These are phyloP conservation scores for Leptinotarsa rubiginosa DNA, from an alignment of 2,888 invertebrate species.

Conservation along the genomic window DNA sequence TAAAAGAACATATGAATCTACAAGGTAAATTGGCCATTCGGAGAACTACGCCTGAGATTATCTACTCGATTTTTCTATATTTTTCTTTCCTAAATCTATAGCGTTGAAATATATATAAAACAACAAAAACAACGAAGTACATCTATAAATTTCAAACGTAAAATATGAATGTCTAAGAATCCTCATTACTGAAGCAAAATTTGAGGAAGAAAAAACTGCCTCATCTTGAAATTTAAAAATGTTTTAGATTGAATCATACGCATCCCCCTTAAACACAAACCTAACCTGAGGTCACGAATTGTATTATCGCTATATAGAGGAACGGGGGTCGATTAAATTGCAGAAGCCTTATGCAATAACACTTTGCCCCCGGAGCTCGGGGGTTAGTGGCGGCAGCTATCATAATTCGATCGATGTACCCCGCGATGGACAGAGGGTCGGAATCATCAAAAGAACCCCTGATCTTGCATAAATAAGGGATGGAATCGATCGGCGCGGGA, in stretches of 20 bases:
- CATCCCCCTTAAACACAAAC: background rate
- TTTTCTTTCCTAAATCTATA: too few species aligned
- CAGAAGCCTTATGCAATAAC: conserved; percentile 31
- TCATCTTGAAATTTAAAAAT: background rate
- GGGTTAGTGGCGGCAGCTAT: conserved; percentile 31
- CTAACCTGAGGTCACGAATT: conserved; percentile 33
- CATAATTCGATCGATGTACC: conserved; percentile 38
- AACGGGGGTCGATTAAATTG: conserved; percentile 27
- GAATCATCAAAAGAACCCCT: conserved; percentile 36
- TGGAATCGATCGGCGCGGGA: conserved; percentile 33
- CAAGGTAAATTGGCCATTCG: too few species aligned
- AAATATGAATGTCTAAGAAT: too few species aligned
- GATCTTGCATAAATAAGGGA: conserved; percentile 45
- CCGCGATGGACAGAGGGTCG: conserved; percentile 30
- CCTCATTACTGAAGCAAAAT: background rate
- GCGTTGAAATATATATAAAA: too few species aligned
- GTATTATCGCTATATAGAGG: conserved; percentile 38
- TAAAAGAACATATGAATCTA: too few species aligned
- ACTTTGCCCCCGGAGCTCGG: conserved; percentile 27
- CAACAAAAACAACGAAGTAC: too few species aligned
- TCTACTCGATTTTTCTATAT: too few species aligned
- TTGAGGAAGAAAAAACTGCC: background rate
- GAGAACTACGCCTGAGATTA: too few species aligned
- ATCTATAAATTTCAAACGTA: too few species aligned
- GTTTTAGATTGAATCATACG: background rate